These are phyloP conservation scores for Drosophila anomalata DNA, from an alignment of 2,888 invertebrate genomes.

Conservation along the genomic window DNA sequence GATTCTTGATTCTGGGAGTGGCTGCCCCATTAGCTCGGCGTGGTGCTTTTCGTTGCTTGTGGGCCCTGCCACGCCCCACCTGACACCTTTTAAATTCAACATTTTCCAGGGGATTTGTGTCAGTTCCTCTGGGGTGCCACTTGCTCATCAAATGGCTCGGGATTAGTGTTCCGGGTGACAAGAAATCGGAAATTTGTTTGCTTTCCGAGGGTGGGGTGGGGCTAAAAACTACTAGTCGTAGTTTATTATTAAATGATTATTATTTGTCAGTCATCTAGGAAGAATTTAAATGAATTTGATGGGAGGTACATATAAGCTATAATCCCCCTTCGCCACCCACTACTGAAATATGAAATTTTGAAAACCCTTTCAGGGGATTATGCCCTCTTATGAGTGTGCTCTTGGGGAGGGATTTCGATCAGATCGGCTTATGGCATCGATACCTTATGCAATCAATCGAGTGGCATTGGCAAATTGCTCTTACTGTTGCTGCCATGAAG, in stretches of 20 bases:
- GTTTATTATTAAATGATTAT: constrained; percentile 20
- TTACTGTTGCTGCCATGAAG: constrained; percentile 34
- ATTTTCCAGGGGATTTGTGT: constrained; percentile 50
- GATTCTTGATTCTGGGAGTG: constrained; percentile 48
- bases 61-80: constrained; percentile 41
- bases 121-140: constrained; percentile 33
- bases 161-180: constrained; percentile 7
- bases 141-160: constrained; percentile 12
- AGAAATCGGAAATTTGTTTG: constrained; percentile 9
- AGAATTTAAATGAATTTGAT: background rate
- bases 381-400: background rate
- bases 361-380: too few relatives aligned
- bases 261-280: background rate
- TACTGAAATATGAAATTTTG: too few relatives aligned
- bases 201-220: constrained; percentile 2
- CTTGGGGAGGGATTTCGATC: constrained; percentile 29
- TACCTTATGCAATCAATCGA: constrained; percentile 67
- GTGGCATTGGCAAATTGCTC: constrained; percentile 61
- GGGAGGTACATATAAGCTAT: too few relatives aligned
- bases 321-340: too few relatives aligned
- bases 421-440: constrained; percentile 48
- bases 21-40: constrained; percentile 35
- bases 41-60: constrained; percentile 21
- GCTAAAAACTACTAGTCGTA: background rate
- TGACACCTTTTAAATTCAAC: background rate